A percentile compares a stretch with the other conserved stretches of the same genome.
These are phyloP conservation scores for Ia io DNA, from an alignment of 2,113 vertebrate genomes.

Conservation along the genomic window DNA sequence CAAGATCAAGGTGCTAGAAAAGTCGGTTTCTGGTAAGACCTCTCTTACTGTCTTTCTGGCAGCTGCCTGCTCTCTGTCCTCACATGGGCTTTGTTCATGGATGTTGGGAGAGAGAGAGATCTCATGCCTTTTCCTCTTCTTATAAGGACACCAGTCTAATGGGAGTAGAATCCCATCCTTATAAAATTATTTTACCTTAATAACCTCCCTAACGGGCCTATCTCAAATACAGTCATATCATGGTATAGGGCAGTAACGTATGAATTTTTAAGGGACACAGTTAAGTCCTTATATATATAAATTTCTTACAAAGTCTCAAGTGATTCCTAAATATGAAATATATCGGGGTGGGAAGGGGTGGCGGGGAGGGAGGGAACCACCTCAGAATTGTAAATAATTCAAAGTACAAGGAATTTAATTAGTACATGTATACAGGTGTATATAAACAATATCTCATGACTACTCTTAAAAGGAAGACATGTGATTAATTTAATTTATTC, in stretches of 20 bases:
- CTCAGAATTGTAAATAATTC: constrained; percentile 50
- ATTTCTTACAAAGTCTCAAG: constrained; percentile 33
- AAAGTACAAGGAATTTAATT: constrained; percentile 57
- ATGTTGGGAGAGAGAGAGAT: background rate
- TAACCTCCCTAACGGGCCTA: background rate
- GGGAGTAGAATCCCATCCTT: background rate
- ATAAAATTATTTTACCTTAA: background rate
- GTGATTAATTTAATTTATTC: constrained; percentile 50
- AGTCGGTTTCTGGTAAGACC: background rate
- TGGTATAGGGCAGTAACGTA: background rate
- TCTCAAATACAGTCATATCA: background rate
- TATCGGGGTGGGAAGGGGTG: too few relatives aligned
- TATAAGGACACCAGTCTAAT: background rate
- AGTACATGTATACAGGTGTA: background rate
- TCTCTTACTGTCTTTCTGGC: background rate
- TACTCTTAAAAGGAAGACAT: constrained; percentile 45
- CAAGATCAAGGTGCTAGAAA: background rate
- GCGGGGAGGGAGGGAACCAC: background rate
- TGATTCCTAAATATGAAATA: constrained; percentile 46
- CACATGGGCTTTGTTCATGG: background rate
- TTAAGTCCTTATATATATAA: background rate
- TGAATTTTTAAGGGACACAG: background rate
- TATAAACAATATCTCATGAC: constrained; percentile 54
- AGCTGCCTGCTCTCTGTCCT: background rate
- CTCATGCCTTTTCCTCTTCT: background rate